Evolutionary conservation across 2,888 invertebrate species (phyloP), one percentile per base, ranked within the genome.

Genomic region (Amblyteles armatorius): DNA sequence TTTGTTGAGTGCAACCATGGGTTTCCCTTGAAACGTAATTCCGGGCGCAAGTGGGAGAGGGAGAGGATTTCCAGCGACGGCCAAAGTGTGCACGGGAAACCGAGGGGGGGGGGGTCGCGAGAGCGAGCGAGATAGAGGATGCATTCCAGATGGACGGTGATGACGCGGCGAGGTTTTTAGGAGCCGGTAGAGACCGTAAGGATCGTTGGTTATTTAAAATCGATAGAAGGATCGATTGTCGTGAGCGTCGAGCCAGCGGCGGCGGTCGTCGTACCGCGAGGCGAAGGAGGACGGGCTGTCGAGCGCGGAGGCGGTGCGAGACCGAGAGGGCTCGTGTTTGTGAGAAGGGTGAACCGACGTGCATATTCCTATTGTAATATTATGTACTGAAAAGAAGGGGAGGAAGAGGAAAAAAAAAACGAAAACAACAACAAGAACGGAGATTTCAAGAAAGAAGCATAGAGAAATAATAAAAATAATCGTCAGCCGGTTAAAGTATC

Each of bases 91-190:
- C 26, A n/a, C 26, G 74, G 44, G 44, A 2, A 44, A 44, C 44
- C 52, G 77, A 55, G 60, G 72, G 60, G 65, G 60, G 65, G 50
- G 48, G 48, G 57, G 80, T 9, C 57, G 57, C 57, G 57, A 71
- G 82, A 33, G 79, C 74, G 73, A 71, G 81, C 83, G 83, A 85
- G 82, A 86, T 86, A 80, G 87, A 90, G 88, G 88, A 91, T 91
- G 90, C 86, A 88, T 89, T 88, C 88, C 90, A 89, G 90, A 90
- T 91, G 92, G 90, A 91, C 90, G 88, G 88, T 91, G 90, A 90
- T 88, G 89, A 89, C 88, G 89, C 86, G 89, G 89, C 87, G 87
- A 85, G 82, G 88, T 87, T 87, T 88, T 84, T 91, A 90, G 88
- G 85, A 80, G 82, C 87, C 86, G 87, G 71, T 73, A 60, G 44